Conservation (phyloP, 1,140 invertebrate species). For the Agrilus planipennis region DNA sequence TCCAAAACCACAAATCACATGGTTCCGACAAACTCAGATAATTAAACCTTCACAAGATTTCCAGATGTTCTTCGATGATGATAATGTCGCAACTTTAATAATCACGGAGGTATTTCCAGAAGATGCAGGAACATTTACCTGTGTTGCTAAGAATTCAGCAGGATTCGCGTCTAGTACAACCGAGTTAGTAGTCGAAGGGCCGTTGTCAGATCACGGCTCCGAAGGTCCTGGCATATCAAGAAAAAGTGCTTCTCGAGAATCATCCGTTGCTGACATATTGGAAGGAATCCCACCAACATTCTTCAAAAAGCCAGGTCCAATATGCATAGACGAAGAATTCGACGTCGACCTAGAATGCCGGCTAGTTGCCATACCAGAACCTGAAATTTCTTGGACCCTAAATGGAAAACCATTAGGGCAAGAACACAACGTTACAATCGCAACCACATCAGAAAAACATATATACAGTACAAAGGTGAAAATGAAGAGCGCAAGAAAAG, state of each 20-base stretch:
- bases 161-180: slow-evolving; percentile 88
- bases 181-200: slow-evolving; percentile 76
- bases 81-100: slow-evolving; percentile 82
- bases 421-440: slow-evolving; percentile 54
- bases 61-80: slow-evolving; percentile 86
- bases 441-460: slow-evolving; percentile 75
- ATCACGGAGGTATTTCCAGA: slow-evolving; percentile 94
- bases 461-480: slow-evolving; percentile 75
- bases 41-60: slow-evolving; percentile 84
- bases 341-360: slow-evolving; percentile 73
- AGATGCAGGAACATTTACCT: slow-evolving; percentile 93
- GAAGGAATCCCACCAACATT: slow-evolving; percentile 92
- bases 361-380: slow-evolving; percentile 80
- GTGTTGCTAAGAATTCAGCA: slow-evolving; percentile 88
- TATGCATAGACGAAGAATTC: slow-evolving; percentile 67
- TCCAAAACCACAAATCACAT: slow-evolving; percentile 84
- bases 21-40: slow-evolving; percentile 87
- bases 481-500: slow-evolving; percentile 63
- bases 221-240: slow-evolving; percentile 63
- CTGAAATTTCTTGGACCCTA: slow-evolving; percentile 74
- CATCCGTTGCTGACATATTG: slow-evolving; percentile 77
- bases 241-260: slow-evolving; percentile 75
- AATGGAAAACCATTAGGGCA: slow-evolving; percentile 60
- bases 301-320: slow-evolving; percentile 71
- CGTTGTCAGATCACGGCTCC: slow-evolving; percentile 78